Base-by-base conservation (phyloP, 2,113 vertebrate species). In the Mus spicilegus region DNA sequence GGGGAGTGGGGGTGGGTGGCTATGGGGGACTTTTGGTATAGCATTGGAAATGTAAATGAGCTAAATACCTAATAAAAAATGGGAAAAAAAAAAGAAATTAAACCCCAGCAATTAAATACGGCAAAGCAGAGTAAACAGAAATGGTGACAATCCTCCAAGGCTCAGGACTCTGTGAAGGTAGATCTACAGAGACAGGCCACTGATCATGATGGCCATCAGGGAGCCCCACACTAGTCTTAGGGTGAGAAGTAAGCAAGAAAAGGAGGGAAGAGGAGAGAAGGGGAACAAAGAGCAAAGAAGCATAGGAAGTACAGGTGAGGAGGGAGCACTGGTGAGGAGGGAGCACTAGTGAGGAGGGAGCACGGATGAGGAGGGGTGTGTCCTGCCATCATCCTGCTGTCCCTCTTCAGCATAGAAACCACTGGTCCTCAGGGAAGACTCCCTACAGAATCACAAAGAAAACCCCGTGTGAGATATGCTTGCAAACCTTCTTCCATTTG, bases 91-190 rank as follows among this genome's bases (percentile, higher is more conserved):
- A n/a, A n/a, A 0, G 58, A 72, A 91, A 92, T 61, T 14, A 90
- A 56, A 73, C 14, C 19, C 51, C 46, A 3, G n/a, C 39, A 24
- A 7, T 28, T 30, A n/a, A 42, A 33, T 26, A 0, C 54, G 13
- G n/a, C 49, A 28, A 20, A 8, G 4, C n/a, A 1, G 3, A 33
- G 26, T 7, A n/a, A n/a, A 42, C 30, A 58, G 13, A 24, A 22
- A 28, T 2, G 2, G 8, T 0, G 51, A 1, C 0, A 5, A n/a
- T 3, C 7, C 5, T 36, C n/a, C 36, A 4, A 0, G 2, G 19
- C 0, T 17, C 63, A 19, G n/a, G 78, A 36, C 33, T 20, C 13
- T 2, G 22, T 1, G 81, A 12, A 9, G n/a, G n/a, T 16, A 0
- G 0, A 3, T 4, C 26, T 9, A 22, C 51, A 61, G 26, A 46